phyloP scores from a whole-genome alignment of 2,888 invertebrate genomes.

The Xanthorhoe designata region DNA sequence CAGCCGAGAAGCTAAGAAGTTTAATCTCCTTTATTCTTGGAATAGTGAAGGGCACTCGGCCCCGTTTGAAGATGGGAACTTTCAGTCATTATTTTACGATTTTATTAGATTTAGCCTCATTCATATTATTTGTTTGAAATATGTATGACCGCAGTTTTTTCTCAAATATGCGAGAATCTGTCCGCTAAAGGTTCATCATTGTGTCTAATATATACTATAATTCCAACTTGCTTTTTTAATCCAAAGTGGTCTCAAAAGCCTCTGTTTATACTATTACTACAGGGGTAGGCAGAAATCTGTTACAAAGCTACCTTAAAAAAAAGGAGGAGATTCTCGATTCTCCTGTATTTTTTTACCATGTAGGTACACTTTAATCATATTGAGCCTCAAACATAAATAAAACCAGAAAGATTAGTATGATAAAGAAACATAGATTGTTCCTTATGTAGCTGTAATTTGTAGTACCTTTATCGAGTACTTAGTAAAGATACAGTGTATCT shows the following conservation, averaged over 20 bases:
- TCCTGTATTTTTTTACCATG: no score
- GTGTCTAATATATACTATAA: no score
- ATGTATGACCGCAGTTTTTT: neutral
- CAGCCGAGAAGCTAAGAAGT: conserved; percentile 5
- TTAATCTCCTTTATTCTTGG: conserved; percentile 15
- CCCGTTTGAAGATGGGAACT: neutral
- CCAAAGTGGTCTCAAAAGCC: no score
- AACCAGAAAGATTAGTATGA: no score
- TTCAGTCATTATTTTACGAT: neutral
- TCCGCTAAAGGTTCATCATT: neutral
- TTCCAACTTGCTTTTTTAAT: no score
- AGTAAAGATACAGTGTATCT: neutral
- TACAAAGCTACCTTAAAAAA: no score
- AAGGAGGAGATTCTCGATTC: no score
- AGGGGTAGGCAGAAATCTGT: no score
- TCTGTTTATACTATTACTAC: no score
- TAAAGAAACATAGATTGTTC: no score
- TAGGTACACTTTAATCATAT: no score
- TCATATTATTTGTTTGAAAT: neutral
- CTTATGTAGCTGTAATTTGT: neutral
- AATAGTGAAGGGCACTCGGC: conserved; percentile 6
- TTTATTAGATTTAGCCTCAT: neutral
- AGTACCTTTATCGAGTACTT: neutral
- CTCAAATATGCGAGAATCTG: neutral
- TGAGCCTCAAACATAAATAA: no score